Percentiles rank a stretch among this genome's conserved stretches.
phyloP scores from a whole-genome alignment of 1,140 invertebrate species.

The Helicoverpa armigera region DNA sequence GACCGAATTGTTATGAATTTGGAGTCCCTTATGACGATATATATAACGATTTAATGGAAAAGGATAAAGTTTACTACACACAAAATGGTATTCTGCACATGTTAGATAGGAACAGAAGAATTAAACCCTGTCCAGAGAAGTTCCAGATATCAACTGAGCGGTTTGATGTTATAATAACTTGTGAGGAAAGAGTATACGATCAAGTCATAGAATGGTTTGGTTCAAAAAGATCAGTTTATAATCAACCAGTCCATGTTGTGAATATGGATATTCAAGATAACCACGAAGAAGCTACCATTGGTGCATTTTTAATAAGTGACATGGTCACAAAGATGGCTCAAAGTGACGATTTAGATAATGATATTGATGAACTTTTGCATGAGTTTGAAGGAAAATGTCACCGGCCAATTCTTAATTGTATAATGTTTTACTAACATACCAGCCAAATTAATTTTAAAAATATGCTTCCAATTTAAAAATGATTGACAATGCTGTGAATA shows the following conservation, averaged over 20 bases:
- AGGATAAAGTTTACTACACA: slow-evolving; percentile 97
- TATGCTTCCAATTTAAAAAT: slow-evolving; percentile 31
- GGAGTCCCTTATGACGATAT: slow-evolving; percentile 98
- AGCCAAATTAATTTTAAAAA: slow-evolving; percentile 22
- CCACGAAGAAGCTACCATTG: slow-evolving; percentile 99
- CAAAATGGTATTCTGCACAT: slow-evolving; percentile 99
- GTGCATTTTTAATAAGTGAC: slow-evolving; percentile 99
- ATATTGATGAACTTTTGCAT: slow-evolving; percentile 98
- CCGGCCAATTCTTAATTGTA: slow-evolving; percentile 96
- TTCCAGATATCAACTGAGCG: slow-evolving; percentile 97
- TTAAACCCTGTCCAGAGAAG: slow-evolving; percentile 97
- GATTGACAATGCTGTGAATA: slow-evolving; percentile 4
- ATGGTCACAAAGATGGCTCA: slow-evolving; percentile 96
- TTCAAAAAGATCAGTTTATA: slow-evolving; percentile 90
- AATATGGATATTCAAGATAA: slow-evolving; percentile 99
- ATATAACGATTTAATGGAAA: slow-evolving; percentile 96
- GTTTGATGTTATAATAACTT: slow-evolving; percentile 99
- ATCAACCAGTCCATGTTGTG: slow-evolving; percentile 97
- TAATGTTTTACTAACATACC: slow-evolving; percentile 95
- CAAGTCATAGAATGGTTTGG: slow-evolving; percentile 94
- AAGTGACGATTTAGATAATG: slow-evolving; percentile 98
- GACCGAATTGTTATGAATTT: slow-evolving; percentile 99
- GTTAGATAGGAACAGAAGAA: slow-evolving; percentile 98
- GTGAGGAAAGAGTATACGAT: slow-evolving; percentile 99
- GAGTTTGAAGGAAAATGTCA: slow-evolving; percentile 97